Conservation (phyloP, 2,888 invertebrate genomes). For the Argyresthia albistria region DNA sequence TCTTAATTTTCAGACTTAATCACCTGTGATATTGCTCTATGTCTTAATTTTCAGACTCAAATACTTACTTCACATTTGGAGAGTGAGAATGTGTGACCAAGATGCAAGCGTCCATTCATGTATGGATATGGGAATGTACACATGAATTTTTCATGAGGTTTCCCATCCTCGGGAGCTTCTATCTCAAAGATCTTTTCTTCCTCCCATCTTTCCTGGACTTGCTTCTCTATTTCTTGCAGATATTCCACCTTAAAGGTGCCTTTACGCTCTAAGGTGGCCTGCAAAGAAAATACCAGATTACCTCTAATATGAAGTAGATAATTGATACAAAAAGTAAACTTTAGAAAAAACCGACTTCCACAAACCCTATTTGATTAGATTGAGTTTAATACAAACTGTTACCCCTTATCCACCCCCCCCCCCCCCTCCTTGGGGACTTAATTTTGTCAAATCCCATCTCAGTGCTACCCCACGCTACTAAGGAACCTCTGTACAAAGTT, state of each 20-base stretch:
- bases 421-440: too few species aligned
- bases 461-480: too few species aligned
- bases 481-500: too few species aligned
- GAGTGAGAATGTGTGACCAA: slow-evolving; percentile 97
- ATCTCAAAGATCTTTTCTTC: slow-evolving; percentile 84
- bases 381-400: too few species aligned
- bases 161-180: slow-evolving; percentile 80
- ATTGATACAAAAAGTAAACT: too few species aligned
- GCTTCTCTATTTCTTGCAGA: slow-evolving; percentile 89
- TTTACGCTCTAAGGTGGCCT: slow-evolving; percentile 76
- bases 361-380: not conserved
- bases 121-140: slow-evolving; percentile 98
- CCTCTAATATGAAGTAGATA: not conserved
- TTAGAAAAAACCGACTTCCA: too few species aligned
- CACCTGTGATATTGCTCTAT: too few species aligned
- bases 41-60: too few species aligned
- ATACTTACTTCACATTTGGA: slow-evolving; percentile 93
- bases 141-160: slow-evolving; percentile 85
- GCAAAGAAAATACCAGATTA: slow-evolving; percentile 8
- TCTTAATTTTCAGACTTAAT: too few species aligned
- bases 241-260: slow-evolving; percentile 97
- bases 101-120: slow-evolving; percentile 98
- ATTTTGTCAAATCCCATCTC: too few species aligned
- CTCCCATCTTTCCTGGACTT: slow-evolving; percentile 91
- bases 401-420: too few species aligned